These are phyloP conservation scores for Hypothenemus hampei DNA, from an alignment of 1,140 invertebrate genomes.

Conservation along the genomic window DNA sequence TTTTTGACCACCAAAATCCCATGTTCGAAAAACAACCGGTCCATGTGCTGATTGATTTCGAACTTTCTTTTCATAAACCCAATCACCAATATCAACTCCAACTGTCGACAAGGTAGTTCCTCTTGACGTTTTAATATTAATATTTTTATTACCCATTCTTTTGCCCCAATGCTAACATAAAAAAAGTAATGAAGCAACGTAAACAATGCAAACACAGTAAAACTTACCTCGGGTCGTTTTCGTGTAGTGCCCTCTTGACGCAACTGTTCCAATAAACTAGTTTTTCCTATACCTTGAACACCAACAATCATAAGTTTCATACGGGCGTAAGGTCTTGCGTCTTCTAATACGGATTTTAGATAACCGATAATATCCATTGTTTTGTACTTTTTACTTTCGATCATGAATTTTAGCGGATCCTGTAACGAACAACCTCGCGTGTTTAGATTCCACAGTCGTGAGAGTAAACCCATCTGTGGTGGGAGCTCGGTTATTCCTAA, in stretches of 20 bases:
- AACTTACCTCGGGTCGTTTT: conserved; percentile 66
- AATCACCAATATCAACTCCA: conserved; percentile 94
- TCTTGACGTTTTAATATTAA: conserved; percentile 66
- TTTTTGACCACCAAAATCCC: conserved; percentile 98
- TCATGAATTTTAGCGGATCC: conserved; percentile 88
- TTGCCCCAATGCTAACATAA: conserved; percentile 79
- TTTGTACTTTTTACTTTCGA: conserved; percentile 88
- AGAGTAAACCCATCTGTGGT: conserved; percentile 89
- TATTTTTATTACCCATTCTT: conserved; percentile 85
- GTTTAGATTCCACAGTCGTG: conserved; percentile 93
- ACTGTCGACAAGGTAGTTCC: conserved; percentile 89
- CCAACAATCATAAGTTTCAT: conserved; percentile 99
- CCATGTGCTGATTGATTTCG: conserved; percentile 65
- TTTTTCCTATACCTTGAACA: conserved; percentile 90
- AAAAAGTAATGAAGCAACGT: too few species aligned
- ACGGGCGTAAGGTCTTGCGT: conserved; percentile 88
- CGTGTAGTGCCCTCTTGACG: conserved; percentile 77
- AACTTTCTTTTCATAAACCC: conserved; percentile 82
- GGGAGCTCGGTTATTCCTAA: conserved; percentile 79
- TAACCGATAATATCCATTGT: conserved; percentile 96
- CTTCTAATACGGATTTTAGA: conserved; percentile 82
- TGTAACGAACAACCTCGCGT: conserved; percentile 83
- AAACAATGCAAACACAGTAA: background rate
- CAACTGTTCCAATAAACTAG: conserved; percentile 83
- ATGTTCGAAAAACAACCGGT: conserved; percentile 92